Evolutionary conservation across 2,888 invertebrate species (phyloP), one percentile per base, ranked within the genome.

Genomic region (Euproctis similis): DNA sequence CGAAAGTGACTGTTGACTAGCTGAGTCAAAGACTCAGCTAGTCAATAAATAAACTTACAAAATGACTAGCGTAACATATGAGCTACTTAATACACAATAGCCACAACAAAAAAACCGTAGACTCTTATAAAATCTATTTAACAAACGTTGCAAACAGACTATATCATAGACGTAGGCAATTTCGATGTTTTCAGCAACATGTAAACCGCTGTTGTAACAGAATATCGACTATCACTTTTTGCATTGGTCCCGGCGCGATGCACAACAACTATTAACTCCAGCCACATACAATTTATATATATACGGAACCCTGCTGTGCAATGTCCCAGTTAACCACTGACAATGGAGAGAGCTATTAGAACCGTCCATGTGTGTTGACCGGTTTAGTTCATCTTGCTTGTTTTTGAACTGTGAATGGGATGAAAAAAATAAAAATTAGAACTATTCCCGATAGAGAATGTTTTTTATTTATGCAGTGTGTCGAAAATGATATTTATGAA

Each of bases 321-420:
- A 39, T 57, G 70, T 41, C 60, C 72, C 54, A 68, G 63, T 67
- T 71, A 59, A 50, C 57, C 59, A 49, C 53, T 59, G 61, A 75
- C 71, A 72, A 70, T 67, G 49, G 60, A 63, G 65, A 64, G 64
- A 59, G 64, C 72, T 65, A 78, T 77, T 72, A 73, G 64, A 73
- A 46, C 46, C 70, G 59, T 42, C 68, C 73, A 75, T 74, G 76
- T 76, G 69, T 76, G 74, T 65, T 69, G 73, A 72, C 71, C 62
- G 68, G 68, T 71, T 74, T 68, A 70, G 65, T 66, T 70, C 59
- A 55, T 63, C 59, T 64, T 68, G 59, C 61, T 68, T 61, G 61
- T 68, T 65, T 64, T 63, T 59, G 53, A 62, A 59, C 54, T 44
- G 45, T 51, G 54, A 53, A 53, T 49, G 48, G 46, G 29, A 43